These are phyloP conservation scores for Lordiphosa fenestrarum DNA, from an alignment of 2,888 invertebrate species.

Conservation along the genomic window DNA sequence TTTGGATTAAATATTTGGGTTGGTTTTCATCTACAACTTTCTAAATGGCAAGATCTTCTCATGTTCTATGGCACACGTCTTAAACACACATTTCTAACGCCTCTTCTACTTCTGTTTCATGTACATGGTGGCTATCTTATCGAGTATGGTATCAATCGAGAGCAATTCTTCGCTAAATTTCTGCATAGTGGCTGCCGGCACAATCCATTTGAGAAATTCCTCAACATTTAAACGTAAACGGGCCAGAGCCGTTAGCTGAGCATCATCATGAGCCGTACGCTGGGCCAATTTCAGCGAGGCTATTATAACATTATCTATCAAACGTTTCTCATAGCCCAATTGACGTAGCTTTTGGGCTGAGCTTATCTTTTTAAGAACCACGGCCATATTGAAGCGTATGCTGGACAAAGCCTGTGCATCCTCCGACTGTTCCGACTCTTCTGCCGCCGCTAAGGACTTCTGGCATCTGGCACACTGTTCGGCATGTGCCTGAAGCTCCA, in stretches of 20 bases:
- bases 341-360: constrained; percentile 88
- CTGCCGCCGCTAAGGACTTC: constrained; percentile 20
- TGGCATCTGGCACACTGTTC: constrained; percentile 80
- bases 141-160: constrained; percentile 89
- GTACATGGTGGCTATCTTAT: constrained; percentile 80
- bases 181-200: constrained; percentile 89
- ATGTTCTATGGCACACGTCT: constrained; percentile 57
- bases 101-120: constrained; percentile 73
- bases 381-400: constrained; percentile 89
- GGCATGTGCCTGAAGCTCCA: constrained; percentile 85
- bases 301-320: constrained; percentile 90
- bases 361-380: constrained; percentile 90
- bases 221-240: constrained; percentile 88
- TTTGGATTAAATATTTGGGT: constrained; percentile 65
- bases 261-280: constrained; percentile 84
- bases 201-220: constrained; percentile 89
- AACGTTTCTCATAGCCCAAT: constrained; percentile 86
- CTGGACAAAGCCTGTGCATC: constrained; percentile 84
- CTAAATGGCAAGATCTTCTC: constrained; percentile 65
- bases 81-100: neutral
- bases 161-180: constrained; percentile 87
- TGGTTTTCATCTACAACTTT: constrained; percentile 31
- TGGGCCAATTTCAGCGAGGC: constrained; percentile 90
- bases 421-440: constrained; percentile 37
- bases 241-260: constrained; percentile 82